Conservation (phyloP, 2,888 invertebrate species). For the Antitype chi region DNA sequence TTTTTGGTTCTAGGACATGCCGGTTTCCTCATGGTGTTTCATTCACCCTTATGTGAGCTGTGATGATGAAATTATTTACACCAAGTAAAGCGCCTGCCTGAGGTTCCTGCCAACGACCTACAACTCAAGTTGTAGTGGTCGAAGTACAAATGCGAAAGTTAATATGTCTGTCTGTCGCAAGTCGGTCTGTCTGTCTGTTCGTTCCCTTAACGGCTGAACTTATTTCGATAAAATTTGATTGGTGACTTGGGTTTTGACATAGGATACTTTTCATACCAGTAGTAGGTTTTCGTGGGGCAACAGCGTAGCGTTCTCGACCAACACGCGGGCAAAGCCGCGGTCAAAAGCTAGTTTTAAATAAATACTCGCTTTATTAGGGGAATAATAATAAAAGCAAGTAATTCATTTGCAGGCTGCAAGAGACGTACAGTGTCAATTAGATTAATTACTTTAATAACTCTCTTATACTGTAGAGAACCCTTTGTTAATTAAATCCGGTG, state of each 20-base stretch:
- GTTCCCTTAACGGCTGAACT: background rate
- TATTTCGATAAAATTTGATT: background rate
- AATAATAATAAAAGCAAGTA: background rate
- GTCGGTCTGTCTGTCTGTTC: background rate
- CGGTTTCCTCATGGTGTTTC: no score
- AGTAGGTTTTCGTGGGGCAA: background rate
- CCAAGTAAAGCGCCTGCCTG: no score
- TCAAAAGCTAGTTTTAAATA: background rate
- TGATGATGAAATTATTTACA: no score
- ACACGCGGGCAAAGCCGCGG: no score
- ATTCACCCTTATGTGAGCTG: no score
- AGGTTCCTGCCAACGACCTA: no score
- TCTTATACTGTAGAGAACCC: background rate
- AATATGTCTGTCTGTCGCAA: no score
- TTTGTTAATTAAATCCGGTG: background rate
- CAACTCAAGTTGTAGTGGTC: no score
- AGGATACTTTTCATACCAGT: background rate
- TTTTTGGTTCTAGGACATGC: no score
- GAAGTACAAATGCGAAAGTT: background rate
- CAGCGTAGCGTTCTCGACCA: background rate
- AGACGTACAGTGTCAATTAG: conserved; percentile 8
- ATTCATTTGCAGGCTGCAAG: background rate
- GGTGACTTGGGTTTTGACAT: no score
- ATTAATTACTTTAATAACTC: conserved; percentile 20
- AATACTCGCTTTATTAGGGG: background rate